Conservation (phyloP, 2,113 vertebrate species). For the Sula dactylatra region DNA sequence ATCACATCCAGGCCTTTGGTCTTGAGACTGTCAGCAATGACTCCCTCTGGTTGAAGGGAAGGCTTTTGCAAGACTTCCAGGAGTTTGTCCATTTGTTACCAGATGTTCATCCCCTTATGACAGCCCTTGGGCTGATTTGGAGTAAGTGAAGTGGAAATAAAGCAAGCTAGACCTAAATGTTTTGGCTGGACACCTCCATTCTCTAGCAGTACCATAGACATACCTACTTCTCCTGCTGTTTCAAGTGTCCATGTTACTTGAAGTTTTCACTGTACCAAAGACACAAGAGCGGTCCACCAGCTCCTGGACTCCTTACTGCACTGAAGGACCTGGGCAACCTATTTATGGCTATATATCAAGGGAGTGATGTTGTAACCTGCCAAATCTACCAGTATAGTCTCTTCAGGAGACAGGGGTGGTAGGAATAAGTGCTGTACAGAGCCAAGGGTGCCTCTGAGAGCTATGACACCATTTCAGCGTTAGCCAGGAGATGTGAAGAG, state of each 20-base stretch:
- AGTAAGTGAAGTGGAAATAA: not conserved
- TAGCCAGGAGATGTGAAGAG: not conserved
- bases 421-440: not conserved
- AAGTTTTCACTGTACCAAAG: not conserved
- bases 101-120: not conserved
- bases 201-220: not conserved
- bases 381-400: not conserved
- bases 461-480: not conserved
- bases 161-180: not conserved
- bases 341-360: not conserved
- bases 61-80: not conserved
- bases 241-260: not conserved
- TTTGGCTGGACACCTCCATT: not conserved
- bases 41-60: not conserved
- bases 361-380: not conserved
- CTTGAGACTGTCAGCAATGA: not conserved
- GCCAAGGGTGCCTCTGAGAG: not conserved
- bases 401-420: not conserved
- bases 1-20: not conserved
- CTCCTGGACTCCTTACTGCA: not conserved
- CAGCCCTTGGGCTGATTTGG: not conserved
- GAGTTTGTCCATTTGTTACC: not conserved
- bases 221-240: not conserved
- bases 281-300: not conserved
- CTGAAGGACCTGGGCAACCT: not conserved